Percentiles rank a stretch among this genome's conserved stretches.
These are phyloP conservation scores for Tragulus kanchil DNA, from an alignment of 2,113 vertebrate genomes.

Conservation along the genomic window DNA sequence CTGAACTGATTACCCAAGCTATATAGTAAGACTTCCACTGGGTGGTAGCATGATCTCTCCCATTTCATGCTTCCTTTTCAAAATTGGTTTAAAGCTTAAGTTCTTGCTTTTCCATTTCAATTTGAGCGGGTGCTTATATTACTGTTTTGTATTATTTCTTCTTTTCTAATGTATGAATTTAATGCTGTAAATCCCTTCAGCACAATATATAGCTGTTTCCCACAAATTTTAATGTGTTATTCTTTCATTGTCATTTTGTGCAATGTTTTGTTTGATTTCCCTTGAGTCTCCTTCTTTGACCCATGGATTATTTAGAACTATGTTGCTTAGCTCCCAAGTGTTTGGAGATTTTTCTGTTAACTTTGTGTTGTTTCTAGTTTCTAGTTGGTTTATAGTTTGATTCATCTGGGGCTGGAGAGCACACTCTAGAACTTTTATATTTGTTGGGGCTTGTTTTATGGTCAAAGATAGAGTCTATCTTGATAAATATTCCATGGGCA, in stretches of 20 bases:
- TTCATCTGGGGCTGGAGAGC: not conserved
- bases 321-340: conserved; percentile 19
- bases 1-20: not conserved
- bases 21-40: not conserved
- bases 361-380: conserved; percentile 20
- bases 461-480: not conserved
- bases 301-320: conserved; percentile 9
- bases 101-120: conserved; percentile 27
- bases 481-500: not conserved
- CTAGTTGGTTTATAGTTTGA: conserved; percentile 5
- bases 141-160: not conserved
- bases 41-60: not conserved
- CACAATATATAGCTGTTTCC: not conserved
- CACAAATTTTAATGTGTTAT: not conserved
- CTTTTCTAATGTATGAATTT: not conserved
- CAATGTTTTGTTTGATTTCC: conserved; percentile 19
- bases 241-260: not conserved
- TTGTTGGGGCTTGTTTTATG: not conserved
- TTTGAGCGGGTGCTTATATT: not conserved
- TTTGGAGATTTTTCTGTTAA: conserved; percentile 34
- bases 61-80: not conserved
- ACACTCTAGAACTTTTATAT: conserved; percentile 6
- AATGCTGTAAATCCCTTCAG: not conserved
- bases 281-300: not conserved
- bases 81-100: not conserved